Base-by-base conservation (phyloP, 2,888 invertebrate genomes). In the Chrysolina oricalcia region DNA sequence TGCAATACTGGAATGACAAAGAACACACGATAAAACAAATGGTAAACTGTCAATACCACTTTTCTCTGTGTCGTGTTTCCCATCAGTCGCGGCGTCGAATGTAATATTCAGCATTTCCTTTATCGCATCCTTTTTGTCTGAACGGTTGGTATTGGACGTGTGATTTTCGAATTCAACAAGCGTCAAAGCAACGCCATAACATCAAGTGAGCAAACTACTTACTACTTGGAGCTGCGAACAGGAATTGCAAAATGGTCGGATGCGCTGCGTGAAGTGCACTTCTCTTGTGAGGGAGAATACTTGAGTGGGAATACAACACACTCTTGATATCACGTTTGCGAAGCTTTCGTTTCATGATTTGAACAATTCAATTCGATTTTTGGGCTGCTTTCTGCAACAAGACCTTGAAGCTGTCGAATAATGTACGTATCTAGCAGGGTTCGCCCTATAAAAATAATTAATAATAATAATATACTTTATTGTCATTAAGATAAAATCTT, bases 101-200 rank as follows among this genome's bases (percentile, higher is more conserved):
- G 73, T 56, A 74, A 74, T 74, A 76, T 76, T 74, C 76, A 76
- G 53, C 74, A 59, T 71, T 68, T 74, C 69, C 50, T 70, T 46
- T 56, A 70, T 67, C 48, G 64, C 72, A 50, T 63, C 53, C 48
- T 53, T 72, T 76, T 78, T 70, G 72, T 74, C 72, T 76, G 78
- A 78, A 78, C 77, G 70, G 77, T 70, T 74, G 77, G 74, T 76
- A 79, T 80, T 76, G 81, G 77, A 80, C 80, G 81, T 81, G 78
- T 76, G 80, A 80, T 81, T 83, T 81, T 81, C 74, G 77, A 81
- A 82, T 83, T 82, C 82, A 81, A 80, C 77, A 76, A 79, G 78
- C 82, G 82, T 81, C 76, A 78, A 74, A 75, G 76, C 73, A 72
- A 65, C 68, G 77, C 78, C 78, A 80, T 80, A 80, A 81, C 76